A percentile compares a stretch with the other conserved stretches of the same genome.
These are phyloP conservation scores for Coenonympha glycerion DNA, from an alignment of 2,888 invertebrate species.

Conservation along the genomic window DNA sequence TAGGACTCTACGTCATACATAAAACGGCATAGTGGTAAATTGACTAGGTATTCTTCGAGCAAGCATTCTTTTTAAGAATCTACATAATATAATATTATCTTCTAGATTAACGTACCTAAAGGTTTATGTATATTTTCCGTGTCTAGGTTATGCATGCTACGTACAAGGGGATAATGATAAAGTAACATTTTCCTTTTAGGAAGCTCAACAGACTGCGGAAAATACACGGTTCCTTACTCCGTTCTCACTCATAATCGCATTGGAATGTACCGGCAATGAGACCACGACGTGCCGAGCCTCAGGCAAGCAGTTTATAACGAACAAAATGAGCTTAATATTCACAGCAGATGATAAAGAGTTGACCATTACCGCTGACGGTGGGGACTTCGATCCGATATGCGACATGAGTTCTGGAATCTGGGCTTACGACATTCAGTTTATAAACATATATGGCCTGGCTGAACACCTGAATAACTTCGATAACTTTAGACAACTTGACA, in stretches of 20 bases:
- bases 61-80: too few relatives aligned
- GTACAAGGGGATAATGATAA: too few relatives aligned
- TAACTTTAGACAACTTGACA: conserved; percentile 38
- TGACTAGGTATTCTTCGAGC: too few relatives aligned
- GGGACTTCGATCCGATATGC: conserved; percentile 44
- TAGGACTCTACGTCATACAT: too few relatives aligned
- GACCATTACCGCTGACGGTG: conserved; percentile 39
- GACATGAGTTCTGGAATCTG: conserved; percentile 31
- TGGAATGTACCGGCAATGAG: conserved; percentile 39
- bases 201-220: conserved; percentile 43
- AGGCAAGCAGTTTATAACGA: conserved; percentile 48
- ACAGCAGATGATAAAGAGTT: conserved; percentile 41
- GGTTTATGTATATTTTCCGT: too few relatives aligned
- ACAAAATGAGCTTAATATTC: conserved; percentile 42
- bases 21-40: too few relatives aligned
- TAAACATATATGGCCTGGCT: conserved; percentile 56
- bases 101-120: too few relatives aligned
- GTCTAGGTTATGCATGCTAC: too few relatives aligned
- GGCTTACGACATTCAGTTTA: conserved; percentile 38
- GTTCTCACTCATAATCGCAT: conserved; percentile 49
- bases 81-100: too few relatives aligned
- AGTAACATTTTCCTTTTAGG: conserved; percentile 40
- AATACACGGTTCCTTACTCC: conserved; percentile 45
- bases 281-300: conserved; percentile 36
- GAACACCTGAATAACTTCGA: conserved; percentile 60